Percentiles rank a stretch among this genome's conserved stretches.
phyloP scores from a whole-genome alignment of 1,140 invertebrate species.

The Aethina tumida region DNA sequence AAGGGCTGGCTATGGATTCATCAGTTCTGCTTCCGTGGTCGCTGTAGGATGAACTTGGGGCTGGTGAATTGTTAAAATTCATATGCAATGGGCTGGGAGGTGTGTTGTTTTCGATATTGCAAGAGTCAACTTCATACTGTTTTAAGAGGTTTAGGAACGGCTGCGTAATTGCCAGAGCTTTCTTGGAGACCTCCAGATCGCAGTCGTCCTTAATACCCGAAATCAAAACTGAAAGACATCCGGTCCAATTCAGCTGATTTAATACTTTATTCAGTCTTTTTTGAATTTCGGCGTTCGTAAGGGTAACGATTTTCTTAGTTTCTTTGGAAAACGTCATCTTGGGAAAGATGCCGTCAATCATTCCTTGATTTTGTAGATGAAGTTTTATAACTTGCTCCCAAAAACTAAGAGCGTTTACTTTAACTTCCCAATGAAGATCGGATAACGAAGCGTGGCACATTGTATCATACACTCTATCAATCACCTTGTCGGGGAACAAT shows the following conservation, averaged over 20 bases:
- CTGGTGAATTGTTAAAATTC: neutral
- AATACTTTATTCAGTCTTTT: slow-evolving; percentile 50
- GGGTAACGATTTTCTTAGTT: slow-evolving; percentile 60
- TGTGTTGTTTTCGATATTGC: neutral
- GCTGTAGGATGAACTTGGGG: slow-evolving; percentile 5
- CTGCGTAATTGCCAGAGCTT: slow-evolving; percentile 44
- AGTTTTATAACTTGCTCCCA: slow-evolving; percentile 58
- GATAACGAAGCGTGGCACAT: slow-evolving; percentile 53
- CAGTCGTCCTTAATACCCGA: slow-evolving; percentile 56
- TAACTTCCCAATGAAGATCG: slow-evolving; percentile 73
- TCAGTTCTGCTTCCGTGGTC: slow-evolving; percentile 3
- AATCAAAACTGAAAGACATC: slow-evolving; percentile 56
- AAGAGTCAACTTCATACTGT: slow-evolving; percentile 42
- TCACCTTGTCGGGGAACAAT: slow-evolving; percentile 42
- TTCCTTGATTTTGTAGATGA: slow-evolving; percentile 59
- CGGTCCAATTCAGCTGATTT: slow-evolving; percentile 48
- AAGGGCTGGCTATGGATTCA: too few relatives aligned
- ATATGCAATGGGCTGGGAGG: slow-evolving; percentile 1
- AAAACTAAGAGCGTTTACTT: slow-evolving; percentile 55
- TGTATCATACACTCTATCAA: slow-evolving; percentile 40
- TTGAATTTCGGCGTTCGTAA: slow-evolving; percentile 57
- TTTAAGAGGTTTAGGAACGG: slow-evolving; percentile 47
- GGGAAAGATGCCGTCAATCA: slow-evolving; percentile 68
- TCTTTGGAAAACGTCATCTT: slow-evolving; percentile 68
- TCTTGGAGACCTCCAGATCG: slow-evolving; percentile 57